phyloP scores from a whole-genome alignment of 2,113 vertebrate species.

The Pomatorhinus ruficollis region DNA sequence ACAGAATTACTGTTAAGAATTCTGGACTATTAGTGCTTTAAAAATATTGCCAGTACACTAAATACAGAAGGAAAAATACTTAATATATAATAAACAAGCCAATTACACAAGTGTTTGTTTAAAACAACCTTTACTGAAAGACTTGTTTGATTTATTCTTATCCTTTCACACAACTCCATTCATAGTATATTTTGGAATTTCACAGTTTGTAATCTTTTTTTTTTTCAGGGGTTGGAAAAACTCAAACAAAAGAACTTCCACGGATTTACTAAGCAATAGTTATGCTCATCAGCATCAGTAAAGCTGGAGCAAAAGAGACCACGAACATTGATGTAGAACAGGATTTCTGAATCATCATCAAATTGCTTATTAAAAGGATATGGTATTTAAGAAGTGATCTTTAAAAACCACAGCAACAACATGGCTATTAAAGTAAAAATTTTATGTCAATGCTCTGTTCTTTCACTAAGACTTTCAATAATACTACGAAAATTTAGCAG shows the following conservation, averaged over 20 bases:
- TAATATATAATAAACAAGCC: background rate
- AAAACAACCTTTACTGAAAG: background rate
- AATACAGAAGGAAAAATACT: background rate
- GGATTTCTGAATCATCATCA: background rate
- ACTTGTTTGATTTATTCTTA: background rate
- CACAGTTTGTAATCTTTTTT: background rate
- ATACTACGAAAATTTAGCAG: background rate
- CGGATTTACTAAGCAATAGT: background rate
- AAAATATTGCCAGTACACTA: background rate
- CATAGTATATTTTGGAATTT: background rate
- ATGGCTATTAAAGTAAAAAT: background rate
- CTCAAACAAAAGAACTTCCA: background rate
- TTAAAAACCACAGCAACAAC: slow-evolving; percentile 3
- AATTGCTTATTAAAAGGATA: background rate
- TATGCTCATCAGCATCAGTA: slow-evolving; percentile 21
- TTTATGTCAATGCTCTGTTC: background rate
- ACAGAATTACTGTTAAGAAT: slow-evolving; percentile 38
- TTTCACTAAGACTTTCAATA: slow-evolving; percentile 14
- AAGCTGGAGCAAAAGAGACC: slow-evolving; percentile 7
- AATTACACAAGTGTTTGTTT: background rate
- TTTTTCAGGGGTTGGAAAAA: background rate
- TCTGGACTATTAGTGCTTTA: background rate
- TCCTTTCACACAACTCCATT: background rate
- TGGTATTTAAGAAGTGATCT: background rate
- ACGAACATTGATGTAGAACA: background rate